A percentile compares a stretch with the other conserved stretches of the same genome.
These are phyloP conservation scores for Anorthoa munda DNA, from an alignment of 2,888 invertebrate species.

Conservation along the genomic window DNA sequence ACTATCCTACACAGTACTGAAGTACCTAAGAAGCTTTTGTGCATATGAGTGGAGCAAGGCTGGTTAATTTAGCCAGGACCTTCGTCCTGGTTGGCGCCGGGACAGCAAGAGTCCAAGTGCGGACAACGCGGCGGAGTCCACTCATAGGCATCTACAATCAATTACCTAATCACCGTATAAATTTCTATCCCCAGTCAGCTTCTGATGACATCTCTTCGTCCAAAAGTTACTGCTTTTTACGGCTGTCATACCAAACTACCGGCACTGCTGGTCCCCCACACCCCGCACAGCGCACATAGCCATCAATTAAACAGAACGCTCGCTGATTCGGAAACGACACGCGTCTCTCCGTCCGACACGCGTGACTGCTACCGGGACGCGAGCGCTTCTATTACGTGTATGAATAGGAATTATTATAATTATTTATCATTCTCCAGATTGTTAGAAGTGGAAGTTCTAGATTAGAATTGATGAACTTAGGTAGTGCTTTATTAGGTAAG, in stretches of 20 bases:
- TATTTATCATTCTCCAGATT: neutral
- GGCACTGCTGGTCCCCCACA: conserved; percentile 26
- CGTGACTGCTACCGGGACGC: conserved; percentile 43
- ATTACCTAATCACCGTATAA: neutral
- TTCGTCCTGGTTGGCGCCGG: no score
- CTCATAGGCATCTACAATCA: no score
- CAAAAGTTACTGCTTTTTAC: conserved; percentile 8
- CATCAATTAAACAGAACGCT: conserved; percentile 68
- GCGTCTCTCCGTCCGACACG: conserved; percentile 64
- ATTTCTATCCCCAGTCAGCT: neutral
- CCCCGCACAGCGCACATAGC: conserved; percentile 48
- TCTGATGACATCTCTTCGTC: neutral
- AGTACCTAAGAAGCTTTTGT: no score
- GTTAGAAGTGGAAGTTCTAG: neutral
- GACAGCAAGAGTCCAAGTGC: no score
- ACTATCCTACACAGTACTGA: no score
- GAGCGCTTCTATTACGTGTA: conserved; percentile 41
- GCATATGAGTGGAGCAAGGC: no score
- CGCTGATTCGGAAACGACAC: conserved; percentile 68
- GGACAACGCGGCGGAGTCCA: no score
- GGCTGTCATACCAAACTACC: conserved; percentile 48
- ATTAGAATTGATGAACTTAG: neutral
- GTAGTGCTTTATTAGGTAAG: neutral
- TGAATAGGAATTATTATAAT: conserved; percentile 15
- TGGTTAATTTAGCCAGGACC: no score